Evolutionary conservation across 2,797 vertebrate genomes (phyloP), one percentile per base, ranked within the genome.

Genomic region (Nannoperca australis): DNA sequence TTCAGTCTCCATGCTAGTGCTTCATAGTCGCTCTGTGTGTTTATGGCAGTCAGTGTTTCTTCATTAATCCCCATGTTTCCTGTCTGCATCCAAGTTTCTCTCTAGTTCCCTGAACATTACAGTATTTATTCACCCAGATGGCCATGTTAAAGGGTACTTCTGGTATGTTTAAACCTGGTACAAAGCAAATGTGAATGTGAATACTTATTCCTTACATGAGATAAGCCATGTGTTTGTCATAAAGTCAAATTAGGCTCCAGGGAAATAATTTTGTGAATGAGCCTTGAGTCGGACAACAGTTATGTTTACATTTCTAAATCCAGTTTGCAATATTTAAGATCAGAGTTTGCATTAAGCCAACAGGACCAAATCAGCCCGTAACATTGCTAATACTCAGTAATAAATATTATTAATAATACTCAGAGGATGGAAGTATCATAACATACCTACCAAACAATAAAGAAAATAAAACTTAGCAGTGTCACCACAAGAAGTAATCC

Each of bases 1-100:
- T 93, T 85, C 73, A 88, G 56, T 47, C 70, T 61, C 62, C 66
- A 27, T 32, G 24, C 42, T 36, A 11, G 50, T 30, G 70, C 82
- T 50, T 59, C 44, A 76, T 32, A 70, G 58, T 68, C 4, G 5
- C 51, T 51, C 55, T 67, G 68, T 70, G 65, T 75, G 59, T 75
- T 82, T 68, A 54, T 42, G 17, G 45, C 58, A 30, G 50, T 62
- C 66, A 13, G 56, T 34, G 71, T 85, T 73, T 60, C 27, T 70
- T 65, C 30, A 73, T 70, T 62, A 44, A 76, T 38, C 42, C 50
- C 13, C 24, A 32, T 51, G 49, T 44, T 82, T 80, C 58, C 76
- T 50, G 30, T 56, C 5, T 20, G 18, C 15, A 40, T 15, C 18
- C 17, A 36, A 4, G 27, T 34, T 67, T 27, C 5, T n/a, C 14